Base-by-base conservation (phyloP, 2,797 vertebrate species). In the Peromyscus melanophrys region DNA sequence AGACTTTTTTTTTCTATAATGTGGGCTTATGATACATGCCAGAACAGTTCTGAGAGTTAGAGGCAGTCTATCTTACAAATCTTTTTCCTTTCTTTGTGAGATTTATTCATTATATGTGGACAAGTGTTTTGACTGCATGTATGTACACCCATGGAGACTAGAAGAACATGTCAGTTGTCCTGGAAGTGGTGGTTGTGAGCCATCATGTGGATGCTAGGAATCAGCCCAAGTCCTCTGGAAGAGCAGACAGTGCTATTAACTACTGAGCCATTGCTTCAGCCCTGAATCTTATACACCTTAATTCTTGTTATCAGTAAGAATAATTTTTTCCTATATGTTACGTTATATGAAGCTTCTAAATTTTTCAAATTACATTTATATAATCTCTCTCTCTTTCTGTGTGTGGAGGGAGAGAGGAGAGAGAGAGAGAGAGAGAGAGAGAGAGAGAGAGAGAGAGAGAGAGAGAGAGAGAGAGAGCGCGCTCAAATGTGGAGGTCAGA, bases 1-100 rank as follows among this genome's bases (percentile, higher is more conserved):
- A 16, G 63, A 29, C 90, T 92, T 78, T 82, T 95, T 77, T 82
- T 95, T 85, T 61, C 91, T 92, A 0, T 65, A 80, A 73, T 25
- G 0, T 46, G 34, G 34, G 29, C 46, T 76, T 34, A n/a, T 31
- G 63, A 37, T 23, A 19, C 8, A 2, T 49, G 23, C 91, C 34
- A 63, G 52, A 85, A 69, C n/a, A 61, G 55, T 91, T 90, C 37
- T 75, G n/a, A 55, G 55, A 75, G 84, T 59, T 92, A 13, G 17
- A 81, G 69, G 13, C 23, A 73, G 10, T 46, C 34, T 77, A 34
- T 37, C 59, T 40, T 71, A 27, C 43, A 55, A 29, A 40, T 80
- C 49, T 11, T 75, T 75, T 43, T 13, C 21, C 9, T 40, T 40
- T 25, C n/a, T 21, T 71, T 71, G 17, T 75, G 11, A 23, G 21